Percentiles rank a stretch among this genome's conserved stretches.
Evolutionary conservation across 2,797 vertebrate genomes (phyloP).

Genomic region (Pseudochirops cupreus): DNA sequence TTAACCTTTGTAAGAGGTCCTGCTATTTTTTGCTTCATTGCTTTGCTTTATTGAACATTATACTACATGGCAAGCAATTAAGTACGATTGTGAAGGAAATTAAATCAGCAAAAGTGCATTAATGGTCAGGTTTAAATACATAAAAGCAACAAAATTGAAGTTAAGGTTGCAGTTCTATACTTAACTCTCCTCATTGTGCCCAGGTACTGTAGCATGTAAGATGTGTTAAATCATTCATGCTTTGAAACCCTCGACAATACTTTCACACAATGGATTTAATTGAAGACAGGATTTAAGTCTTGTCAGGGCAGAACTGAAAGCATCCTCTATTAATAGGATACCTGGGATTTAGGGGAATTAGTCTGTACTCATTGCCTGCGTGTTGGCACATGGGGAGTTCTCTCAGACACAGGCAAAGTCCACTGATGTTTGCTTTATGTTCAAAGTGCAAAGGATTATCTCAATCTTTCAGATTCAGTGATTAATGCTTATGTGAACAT

Average conservation of each 20-base stretch:
- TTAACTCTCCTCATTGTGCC: conserved; percentile 54
- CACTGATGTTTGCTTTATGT: neutral
- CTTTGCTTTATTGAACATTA: conserved; percentile 84
- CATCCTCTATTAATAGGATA: conserved; percentile 48
- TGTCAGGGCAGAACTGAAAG: conserved; percentile 28
- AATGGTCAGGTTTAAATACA: conserved; percentile 75
- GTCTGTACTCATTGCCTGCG: conserved; percentile 17
- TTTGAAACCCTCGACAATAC: conserved; percentile 59
- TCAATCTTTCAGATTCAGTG: conserved; percentile 1
- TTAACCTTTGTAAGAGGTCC: conserved; percentile 78
- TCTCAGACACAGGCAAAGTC: conserved; percentile 8
- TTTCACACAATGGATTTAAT: conserved; percentile 1
- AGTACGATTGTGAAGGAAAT: conserved; percentile 80
- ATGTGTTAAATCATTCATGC: conserved; percentile 40
- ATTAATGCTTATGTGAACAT: neutral
- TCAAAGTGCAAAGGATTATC: neutral
- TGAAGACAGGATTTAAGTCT: conserved; percentile 40
- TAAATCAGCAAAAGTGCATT: conserved; percentile 78
- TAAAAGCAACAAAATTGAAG: conserved; percentile 72
- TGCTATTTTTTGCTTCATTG: conserved; percentile 83
- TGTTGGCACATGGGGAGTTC: neutral
- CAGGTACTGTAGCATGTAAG: conserved; percentile 29
- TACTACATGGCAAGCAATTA: conserved; percentile 78
- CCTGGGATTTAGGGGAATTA: neutral
- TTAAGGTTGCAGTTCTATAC: conserved; percentile 64